Evolutionary conservation across 1,140 invertebrate species (phyloP).

Genomic region (Aphelinus certus): DNA sequence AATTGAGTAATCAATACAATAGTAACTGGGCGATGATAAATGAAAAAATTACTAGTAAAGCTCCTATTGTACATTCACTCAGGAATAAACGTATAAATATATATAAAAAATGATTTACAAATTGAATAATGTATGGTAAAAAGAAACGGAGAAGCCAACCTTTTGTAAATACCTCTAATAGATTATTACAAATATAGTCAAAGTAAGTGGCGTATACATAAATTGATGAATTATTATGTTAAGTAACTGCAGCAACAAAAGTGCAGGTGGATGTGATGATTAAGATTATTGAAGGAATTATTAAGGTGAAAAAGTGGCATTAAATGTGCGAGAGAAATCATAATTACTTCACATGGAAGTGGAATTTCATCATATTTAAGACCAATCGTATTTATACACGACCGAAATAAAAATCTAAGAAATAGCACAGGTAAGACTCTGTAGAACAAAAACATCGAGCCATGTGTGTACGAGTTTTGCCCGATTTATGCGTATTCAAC

Average conservation of each 20-base stretch:
- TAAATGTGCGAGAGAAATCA: slow-evolving; percentile 11
- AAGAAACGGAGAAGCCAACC: slow-evolving; percentile 48
- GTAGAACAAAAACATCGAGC: slow-evolving; percentile 20
- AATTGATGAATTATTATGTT: slow-evolving; percentile 24
- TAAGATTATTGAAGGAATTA: slow-evolving; percentile 1
- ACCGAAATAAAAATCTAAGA: not conserved
- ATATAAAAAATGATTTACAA: slow-evolving; percentile 47
- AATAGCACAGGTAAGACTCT: not conserved
- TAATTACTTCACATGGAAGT: too few species aligned
- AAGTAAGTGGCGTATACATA: slow-evolving; percentile 43
- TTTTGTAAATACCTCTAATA: slow-evolving; percentile 60
- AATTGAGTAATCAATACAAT: slow-evolving; percentile 39
- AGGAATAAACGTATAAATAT: slow-evolving; percentile 59
- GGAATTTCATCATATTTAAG: slow-evolving; percentile 19
- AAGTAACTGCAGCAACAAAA: slow-evolving; percentile 20
- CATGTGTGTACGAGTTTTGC: slow-evolving; percentile 7
- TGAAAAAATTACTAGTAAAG: slow-evolving; percentile 19
- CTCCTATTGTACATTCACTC: slow-evolving; percentile 58
- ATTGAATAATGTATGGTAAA: slow-evolving; percentile 50
- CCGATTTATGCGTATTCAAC: slow-evolving; percentile 4
- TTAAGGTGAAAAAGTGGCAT: slow-evolving; percentile 17
- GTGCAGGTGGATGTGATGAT: not conserved
- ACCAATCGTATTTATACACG: slow-evolving; percentile 30
- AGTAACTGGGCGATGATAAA: too few species aligned
- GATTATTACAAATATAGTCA: slow-evolving; percentile 45